Percentiles rank a stretch among this genome's conserved stretches.
Evolutionary conservation across 23 tunicate species (phyloP).

Genomic region (Corella eumyota): DNA sequence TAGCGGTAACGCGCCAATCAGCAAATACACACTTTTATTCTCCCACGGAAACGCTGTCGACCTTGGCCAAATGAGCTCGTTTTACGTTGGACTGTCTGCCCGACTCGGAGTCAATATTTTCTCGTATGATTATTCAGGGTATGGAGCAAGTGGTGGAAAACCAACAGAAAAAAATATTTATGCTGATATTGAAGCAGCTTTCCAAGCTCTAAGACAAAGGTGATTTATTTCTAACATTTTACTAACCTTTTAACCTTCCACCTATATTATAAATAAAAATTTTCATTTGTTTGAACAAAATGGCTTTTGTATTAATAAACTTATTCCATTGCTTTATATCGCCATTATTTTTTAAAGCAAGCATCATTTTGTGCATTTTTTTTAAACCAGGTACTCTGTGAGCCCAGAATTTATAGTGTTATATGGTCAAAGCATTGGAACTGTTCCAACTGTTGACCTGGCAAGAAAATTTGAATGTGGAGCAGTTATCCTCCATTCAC

Average conservation of each 20-base stretch:
- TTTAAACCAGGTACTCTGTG: slow-evolving; percentile 51
- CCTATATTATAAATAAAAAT: no score
- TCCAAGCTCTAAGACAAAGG: slow-evolving; percentile 72
- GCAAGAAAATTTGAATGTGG: slow-evolving; percentile 91
- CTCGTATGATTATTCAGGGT: slow-evolving; percentile 94
- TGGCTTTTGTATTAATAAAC: no score
- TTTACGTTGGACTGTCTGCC: slow-evolving; percentile 92
- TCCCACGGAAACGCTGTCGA: slow-evolving; percentile 99
- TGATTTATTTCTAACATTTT: slow-evolving; percentile 12
- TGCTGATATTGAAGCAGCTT: slow-evolving; percentile 95
- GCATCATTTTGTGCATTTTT: no score
- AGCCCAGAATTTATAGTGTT: slow-evolving; percentile 79
- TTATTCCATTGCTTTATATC: no score
- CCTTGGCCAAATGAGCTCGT: slow-evolving; percentile 98
- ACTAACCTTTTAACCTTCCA: no score
- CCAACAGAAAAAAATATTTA: slow-evolving; percentile 91
- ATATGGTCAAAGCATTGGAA: slow-evolving; percentile 97
- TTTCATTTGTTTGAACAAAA: no score
- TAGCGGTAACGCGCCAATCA: slow-evolving; percentile 15
- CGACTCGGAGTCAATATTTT: slow-evolving; percentile 79
- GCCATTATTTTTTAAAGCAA: no score
- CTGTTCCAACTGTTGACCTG: slow-evolving; percentile 95
- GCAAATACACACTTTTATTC: slow-evolving; percentile 83
- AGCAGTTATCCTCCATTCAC: slow-evolving; percentile 93
- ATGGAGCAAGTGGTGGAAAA: slow-evolving; percentile 78